These are phyloP conservation scores for Knipowitschia caucasica DNA, from an alignment of 2,797 vertebrate genomes.

Conservation along the genomic window DNA sequence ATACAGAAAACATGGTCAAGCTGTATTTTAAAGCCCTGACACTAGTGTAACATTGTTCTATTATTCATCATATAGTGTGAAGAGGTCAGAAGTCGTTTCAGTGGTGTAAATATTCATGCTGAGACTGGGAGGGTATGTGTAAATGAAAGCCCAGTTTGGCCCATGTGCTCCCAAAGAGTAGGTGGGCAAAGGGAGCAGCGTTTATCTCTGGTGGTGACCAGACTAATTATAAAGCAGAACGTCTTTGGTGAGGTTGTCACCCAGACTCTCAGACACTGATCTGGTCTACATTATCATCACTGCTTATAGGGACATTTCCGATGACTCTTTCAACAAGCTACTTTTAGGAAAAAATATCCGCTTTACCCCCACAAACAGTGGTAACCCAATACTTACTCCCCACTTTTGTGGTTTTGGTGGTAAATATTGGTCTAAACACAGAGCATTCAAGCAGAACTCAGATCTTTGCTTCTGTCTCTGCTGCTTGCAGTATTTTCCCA, in stretches of 20 bases:
- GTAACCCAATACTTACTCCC: constrained; percentile 65
- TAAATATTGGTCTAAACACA: constrained; percentile 67
- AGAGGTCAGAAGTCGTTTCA: constrained; percentile 31
- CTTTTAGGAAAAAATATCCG: constrained; percentile 61
- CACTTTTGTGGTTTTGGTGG: constrained; percentile 70
- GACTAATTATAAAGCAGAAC: constrained; percentile 56
- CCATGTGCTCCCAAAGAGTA: constrained; percentile 35
- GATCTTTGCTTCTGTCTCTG: constrained; percentile 13
- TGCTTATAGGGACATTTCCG: constrained; percentile 59
- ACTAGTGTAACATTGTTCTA: constrained; percentile 14
- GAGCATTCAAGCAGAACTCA: constrained; percentile 48
- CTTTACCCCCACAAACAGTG: constrained; percentile 64
- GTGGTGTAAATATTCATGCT: constrained; percentile 44
- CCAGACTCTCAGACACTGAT: constrained; percentile 54
- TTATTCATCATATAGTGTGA: constrained; percentile 29
- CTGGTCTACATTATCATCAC: constrained; percentile 66
- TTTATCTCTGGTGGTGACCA: constrained; percentile 52
- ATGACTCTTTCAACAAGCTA: constrained; percentile 62
- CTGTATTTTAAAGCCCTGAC: constrained; percentile 19
- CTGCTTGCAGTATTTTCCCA: constrained; percentile 30
- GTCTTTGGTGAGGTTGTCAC: constrained; percentile 39
- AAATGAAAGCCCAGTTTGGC: constrained; percentile 35
- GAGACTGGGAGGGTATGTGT: constrained; percentile 30
- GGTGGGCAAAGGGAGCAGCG: constrained; percentile 47
- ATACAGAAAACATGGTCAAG: constrained; percentile 16